phyloP scores from a whole-genome alignment of 2,797 vertebrate species.

The Bufotes viridis region DNA sequence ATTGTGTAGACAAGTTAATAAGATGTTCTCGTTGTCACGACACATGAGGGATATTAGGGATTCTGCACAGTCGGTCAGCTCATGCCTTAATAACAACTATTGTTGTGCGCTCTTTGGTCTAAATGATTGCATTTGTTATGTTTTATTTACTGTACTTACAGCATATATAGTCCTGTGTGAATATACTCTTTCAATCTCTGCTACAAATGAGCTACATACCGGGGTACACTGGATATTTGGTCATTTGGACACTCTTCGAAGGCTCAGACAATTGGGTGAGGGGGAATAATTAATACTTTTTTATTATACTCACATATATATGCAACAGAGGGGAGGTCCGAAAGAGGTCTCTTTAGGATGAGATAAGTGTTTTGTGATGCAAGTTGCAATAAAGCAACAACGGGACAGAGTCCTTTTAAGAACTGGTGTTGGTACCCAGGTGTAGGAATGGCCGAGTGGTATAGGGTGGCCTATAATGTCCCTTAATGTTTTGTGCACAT shows the following conservation, averaged over 20 bases:
- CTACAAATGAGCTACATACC: neutral
- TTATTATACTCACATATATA: too few species aligned
- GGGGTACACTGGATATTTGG: neutral
- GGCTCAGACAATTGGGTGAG: too few species aligned
- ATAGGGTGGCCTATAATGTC: too few species aligned
- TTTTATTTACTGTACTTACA: neutral
- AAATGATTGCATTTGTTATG: neutral
- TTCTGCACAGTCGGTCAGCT: neutral
- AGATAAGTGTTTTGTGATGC: too few species aligned
- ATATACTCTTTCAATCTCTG: neutral
- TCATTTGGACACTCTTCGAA: neutral
- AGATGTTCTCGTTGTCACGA: neutral
- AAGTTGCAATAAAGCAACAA: too few species aligned
- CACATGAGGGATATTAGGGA: neutral
- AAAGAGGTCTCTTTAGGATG: too few species aligned
- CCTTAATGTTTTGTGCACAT: too few species aligned
- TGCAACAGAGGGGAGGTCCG: too few species aligned
- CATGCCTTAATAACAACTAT: neutral
- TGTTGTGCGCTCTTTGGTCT: neutral
- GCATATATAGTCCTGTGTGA: neutral
- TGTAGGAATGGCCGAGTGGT: too few species aligned
- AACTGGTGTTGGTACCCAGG: too few species aligned
- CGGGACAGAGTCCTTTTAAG: too few species aligned
- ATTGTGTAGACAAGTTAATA: conserved; percentile 10
- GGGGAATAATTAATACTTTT: too few species aligned